Evolutionary conservation across 2,797 vertebrate species (phyloP), one percentile per base, ranked within the genome.

Genomic region (Rallus crepitans): DNA sequence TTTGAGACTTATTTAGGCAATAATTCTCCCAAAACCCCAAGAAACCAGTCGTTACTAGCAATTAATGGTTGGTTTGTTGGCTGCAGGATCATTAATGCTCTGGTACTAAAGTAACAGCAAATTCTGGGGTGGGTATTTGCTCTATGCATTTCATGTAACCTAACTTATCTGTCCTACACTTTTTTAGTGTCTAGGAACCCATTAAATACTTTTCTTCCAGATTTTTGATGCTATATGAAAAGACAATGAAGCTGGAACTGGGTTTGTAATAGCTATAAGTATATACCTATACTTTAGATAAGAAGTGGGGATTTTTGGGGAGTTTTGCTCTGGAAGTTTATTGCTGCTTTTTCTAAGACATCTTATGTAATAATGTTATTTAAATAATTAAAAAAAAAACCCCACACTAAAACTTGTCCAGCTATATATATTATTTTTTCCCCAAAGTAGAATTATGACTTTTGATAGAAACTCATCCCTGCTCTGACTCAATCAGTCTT

Each of bases 21-120:
- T 90, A 88, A 86, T 95, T 45, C 18, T 18, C 42, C 16, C 40
- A 18, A 18, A 42, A 42, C 55, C 69, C 45, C 39, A 80, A 96
- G 73, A 94, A 97, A 93, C 48, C 61, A 94, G 60, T 97, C 47
- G 94, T 94, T 94, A 81, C 40, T 57, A 60, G 30, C 53, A 97
- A 94, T 95, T 94, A 95, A 82, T 63, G 82, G 25, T 72, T 89
- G 91, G 52, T 93, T 96, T 97, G 68, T 90, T 97, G 82, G 48
- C 87, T 96, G 88, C 55, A 73, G 75, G 75, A 39, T 77, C 82
- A 60, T 76, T 96, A 92, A 89, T 73, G 31, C 18, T 91, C 59
- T 87, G 72, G 61, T 94, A 95, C 73, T 94, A 90, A 95, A 93
- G 65, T 17, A 94, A 14, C 21, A 70, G 48, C 60, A 60, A 25